Conservation (phyloP, 2,888 invertebrate genomes). For the Amphipoea lucens region DNA sequence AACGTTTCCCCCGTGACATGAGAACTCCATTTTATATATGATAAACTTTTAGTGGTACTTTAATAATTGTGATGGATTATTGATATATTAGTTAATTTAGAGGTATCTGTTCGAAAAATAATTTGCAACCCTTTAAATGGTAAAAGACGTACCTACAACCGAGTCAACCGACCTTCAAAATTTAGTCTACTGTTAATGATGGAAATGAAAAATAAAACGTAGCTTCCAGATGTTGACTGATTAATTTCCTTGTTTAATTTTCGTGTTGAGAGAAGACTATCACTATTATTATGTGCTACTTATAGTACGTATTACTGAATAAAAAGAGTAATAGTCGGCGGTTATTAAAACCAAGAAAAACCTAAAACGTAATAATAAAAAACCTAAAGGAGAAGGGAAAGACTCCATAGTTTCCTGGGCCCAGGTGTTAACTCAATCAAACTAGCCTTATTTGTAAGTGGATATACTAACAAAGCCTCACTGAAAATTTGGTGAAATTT, state of each 20-base stretch:
- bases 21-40: conserved; percentile 24
- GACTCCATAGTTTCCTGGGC: too few species aligned
- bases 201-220: not conserved
- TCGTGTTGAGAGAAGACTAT: not conserved
- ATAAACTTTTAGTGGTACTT: conserved; percentile 16
- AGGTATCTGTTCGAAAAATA: not conserved
- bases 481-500: too few species aligned
- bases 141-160: too few species aligned
- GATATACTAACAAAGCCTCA: too few species aligned
- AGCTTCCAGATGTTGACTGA: not conserved
- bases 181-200: too few species aligned
- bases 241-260: not conserved
- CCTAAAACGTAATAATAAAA: too few species aligned
- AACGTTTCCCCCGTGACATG: conserved; percentile 22
- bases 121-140: not conserved
- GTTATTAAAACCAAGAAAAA: not conserved
- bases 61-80: conserved; percentile 20
- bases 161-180: too few species aligned
- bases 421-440: too few species aligned
- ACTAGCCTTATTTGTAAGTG: too few species aligned
- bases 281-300: not conserved
- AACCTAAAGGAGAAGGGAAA: too few species aligned
- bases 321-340: not conserved
- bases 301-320: not conserved
- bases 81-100: not conserved